Percentiles rank a stretch among this genome's conserved stretches.
phyloP scores from a whole-genome alignment of 2,113 vertebrate genomes.

The Dasypus novemcinctus region DNA sequence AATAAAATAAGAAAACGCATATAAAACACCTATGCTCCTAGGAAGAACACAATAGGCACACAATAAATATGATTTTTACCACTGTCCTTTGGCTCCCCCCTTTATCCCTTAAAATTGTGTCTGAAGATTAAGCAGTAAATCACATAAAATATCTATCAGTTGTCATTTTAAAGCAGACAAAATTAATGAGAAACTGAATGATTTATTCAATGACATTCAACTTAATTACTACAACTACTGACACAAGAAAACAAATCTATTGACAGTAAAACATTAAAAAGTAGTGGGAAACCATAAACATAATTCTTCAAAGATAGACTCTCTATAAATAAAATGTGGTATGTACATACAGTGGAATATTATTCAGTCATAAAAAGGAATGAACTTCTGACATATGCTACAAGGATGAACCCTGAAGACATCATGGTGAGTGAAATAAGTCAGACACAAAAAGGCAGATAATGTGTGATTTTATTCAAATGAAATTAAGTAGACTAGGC shows the following conservation, averaged over 20 bases:
- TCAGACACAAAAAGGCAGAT: too few relatives aligned
- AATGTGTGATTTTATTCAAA: too few relatives aligned
- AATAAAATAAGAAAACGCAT: slow-evolving; percentile 41
- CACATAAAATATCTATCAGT: neutral
- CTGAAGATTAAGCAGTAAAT: neutral
- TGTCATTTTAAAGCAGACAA: slow-evolving; percentile 39
- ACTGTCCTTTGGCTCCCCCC: neutral
- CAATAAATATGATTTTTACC: neutral
- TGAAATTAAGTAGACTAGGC: too few relatives aligned
- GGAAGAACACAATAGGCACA: neutral
- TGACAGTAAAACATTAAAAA: slow-evolving; percentile 4
- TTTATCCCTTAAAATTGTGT: slow-evolving; percentile 1
- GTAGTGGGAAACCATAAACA: neutral
- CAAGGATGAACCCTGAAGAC: too few relatives aligned
- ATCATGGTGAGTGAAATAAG: too few relatives aligned
- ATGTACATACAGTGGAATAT: neutral
- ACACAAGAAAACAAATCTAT: neutral
- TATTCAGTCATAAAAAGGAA: neutral
- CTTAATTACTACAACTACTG: neutral
- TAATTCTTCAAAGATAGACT: neutral
- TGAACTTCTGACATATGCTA: neutral
- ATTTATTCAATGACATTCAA: slow-evolving; percentile 11
- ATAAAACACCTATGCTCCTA: neutral
- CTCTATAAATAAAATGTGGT: neutral
- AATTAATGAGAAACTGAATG: slow-evolving; percentile 47